Conservation (phyloP, 1,140 invertebrate genomes). For the Macrosteles quadrilineatus region DNA sequence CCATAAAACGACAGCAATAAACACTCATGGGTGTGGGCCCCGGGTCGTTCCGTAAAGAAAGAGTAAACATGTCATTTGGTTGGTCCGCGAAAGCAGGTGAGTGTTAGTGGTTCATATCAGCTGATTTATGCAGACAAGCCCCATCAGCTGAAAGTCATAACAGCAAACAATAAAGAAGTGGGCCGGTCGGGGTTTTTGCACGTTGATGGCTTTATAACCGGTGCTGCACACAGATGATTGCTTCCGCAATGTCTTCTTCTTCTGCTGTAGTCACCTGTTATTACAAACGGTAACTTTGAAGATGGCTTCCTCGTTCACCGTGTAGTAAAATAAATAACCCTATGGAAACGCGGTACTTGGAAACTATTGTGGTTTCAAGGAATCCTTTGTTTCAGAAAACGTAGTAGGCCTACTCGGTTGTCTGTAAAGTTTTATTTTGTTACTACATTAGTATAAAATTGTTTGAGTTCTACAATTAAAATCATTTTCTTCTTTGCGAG, state of each 20-base stretch:
- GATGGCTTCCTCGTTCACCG: constrained; percentile 3
- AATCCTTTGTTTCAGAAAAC: too few species aligned
- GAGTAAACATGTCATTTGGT: too few species aligned
- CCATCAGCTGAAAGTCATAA: neutral
- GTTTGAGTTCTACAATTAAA: too few species aligned
- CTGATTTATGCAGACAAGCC: constrained; percentile 3
- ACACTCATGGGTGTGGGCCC: too few species aligned
- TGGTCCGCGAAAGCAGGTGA: neutral
- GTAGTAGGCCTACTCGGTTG: too few species aligned
- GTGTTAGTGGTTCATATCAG: neutral
- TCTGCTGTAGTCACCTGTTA: neutral
- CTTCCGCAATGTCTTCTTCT: constrained; percentile 16
- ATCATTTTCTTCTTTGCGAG: too few species aligned
- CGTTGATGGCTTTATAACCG: constrained; percentile 3
- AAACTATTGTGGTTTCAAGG: too few species aligned
- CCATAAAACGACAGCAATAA: too few species aligned
- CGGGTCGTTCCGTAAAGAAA: too few species aligned
- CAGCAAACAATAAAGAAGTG: constrained; percentile 10
- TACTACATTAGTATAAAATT: too few species aligned
- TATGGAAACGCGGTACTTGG: too few species aligned
- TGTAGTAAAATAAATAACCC: neutral
- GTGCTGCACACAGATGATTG: neutral
- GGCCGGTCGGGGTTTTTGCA: neutral
- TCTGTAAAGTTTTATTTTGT: too few species aligned
- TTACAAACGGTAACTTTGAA: neutral